These are phyloP conservation scores for Eubasilissa splendida DNA, from an alignment of 2,888 invertebrate genomes.

Conservation along the genomic window DNA sequence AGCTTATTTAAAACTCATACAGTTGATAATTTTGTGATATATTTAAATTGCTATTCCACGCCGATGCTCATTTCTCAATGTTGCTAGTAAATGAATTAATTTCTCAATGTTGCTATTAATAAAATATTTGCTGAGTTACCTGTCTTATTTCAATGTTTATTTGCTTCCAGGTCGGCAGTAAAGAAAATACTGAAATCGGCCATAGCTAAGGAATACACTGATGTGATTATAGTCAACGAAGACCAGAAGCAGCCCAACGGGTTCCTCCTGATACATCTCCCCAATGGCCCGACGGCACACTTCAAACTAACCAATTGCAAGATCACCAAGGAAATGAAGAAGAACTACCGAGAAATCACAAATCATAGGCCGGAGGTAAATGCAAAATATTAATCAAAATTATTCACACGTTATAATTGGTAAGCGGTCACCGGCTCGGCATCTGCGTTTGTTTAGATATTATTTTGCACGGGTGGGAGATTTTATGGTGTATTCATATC, in stretches of 20 bases:
- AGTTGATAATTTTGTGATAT: too few species aligned
- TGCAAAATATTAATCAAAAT: background rate
- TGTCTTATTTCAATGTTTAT: background rate
- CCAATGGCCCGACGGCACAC: slow-evolving; percentile 97
- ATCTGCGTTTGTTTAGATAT: too few species aligned
- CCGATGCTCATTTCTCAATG: too few species aligned
- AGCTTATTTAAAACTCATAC: too few species aligned
- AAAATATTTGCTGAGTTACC: too few species aligned
- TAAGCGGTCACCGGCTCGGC: too few species aligned
- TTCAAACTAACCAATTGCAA: slow-evolving; percentile 95
- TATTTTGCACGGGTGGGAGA: too few species aligned
- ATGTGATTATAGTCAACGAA: slow-evolving; percentile 95
- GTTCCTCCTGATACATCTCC: slow-evolving; percentile 92
- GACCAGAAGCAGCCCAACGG: slow-evolving; percentile 94
- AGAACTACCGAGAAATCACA: slow-evolving; percentile 86
- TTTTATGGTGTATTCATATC: too few species aligned
- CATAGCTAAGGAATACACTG: slow-evolving; percentile 84
- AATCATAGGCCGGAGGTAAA: slow-evolving; percentile 89
- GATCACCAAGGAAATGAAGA: slow-evolving; percentile 88
- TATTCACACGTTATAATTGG: too few species aligned
- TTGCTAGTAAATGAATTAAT: too few species aligned
- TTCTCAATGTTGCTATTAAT: too few species aligned
- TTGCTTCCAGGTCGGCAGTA: slow-evolving; percentile 80
- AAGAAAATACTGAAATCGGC: slow-evolving; percentile 95
- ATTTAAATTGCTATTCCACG: too few species aligned